Evolutionary conservation across 2,797 vertebrate species (phyloP).

Genomic region (Acestrorhynchus altus): DNA sequence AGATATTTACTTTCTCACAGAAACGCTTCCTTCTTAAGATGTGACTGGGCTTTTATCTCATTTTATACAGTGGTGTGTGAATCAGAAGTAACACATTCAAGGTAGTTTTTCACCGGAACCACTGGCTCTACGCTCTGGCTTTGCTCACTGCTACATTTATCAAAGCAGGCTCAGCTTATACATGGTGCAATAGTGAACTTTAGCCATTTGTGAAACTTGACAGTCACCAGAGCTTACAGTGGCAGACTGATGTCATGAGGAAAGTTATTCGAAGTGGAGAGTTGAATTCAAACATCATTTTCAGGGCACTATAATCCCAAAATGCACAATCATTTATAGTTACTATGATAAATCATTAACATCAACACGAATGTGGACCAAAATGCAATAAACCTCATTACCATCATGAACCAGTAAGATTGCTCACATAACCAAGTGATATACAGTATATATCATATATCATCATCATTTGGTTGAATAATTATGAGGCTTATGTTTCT

Average conservation of each 20-base stretch:
- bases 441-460: too few species aligned
- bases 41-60: constrained; percentile 6
- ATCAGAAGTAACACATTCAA: neutral
- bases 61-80: constrained; percentile 19
- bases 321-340: too few species aligned
- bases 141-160: neutral
- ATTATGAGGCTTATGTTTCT: too few species aligned
- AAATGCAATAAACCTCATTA: too few species aligned
- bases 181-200: constrained; percentile 6
- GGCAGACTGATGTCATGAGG: neutral
- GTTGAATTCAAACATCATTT: too few species aligned
- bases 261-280: too few species aligned
- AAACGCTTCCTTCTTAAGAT: constrained; percentile 31
- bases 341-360: too few species aligned
- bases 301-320: too few species aligned
- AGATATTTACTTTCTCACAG: constrained; percentile 33
- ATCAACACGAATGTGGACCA: too few species aligned
- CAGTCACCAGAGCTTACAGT: neutral
- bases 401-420: too few species aligned
- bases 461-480: too few species aligned
- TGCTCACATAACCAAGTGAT: too few species aligned
- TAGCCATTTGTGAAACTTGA: neutral
- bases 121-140: neutral
- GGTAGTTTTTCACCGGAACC: neutral
- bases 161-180: neutral